Evolutionary conservation across 2,797 vertebrate genomes (phyloP).

Genomic region (Periophthalmus magnuspinnatus): DNA sequence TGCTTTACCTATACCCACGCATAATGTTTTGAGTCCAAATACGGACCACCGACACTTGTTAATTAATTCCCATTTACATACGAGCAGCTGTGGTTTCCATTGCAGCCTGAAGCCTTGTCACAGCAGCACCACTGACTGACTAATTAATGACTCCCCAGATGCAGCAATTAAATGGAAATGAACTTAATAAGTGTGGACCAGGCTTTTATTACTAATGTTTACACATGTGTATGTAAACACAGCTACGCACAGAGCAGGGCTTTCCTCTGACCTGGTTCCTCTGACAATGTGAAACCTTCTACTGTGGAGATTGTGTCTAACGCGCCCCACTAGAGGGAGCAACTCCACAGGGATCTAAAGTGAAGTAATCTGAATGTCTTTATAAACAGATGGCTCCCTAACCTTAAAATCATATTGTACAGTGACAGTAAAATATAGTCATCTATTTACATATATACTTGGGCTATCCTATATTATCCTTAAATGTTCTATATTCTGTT

Average conservation of each 20-base stretch:
- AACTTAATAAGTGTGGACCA: constrained; percentile 62
- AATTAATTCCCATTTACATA: constrained; percentile 82
- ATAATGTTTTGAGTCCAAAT: constrained; percentile 81
- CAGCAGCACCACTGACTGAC: constrained; percentile 64
- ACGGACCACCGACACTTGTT: constrained; percentile 64
- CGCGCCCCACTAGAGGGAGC: constrained; percentile 71
- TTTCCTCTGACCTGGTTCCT: not conserved
- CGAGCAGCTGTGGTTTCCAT: constrained; percentile 69
- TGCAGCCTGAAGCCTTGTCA: constrained; percentile 63
- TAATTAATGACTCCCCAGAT: constrained; percentile 79
- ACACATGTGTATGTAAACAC: constrained; percentile 52
- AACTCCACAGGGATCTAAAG: constrained; percentile 58
- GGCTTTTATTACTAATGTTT: constrained; percentile 67
- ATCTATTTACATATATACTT: not conserved
- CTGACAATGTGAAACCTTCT: not conserved
- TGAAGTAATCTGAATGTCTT: constrained; percentile 5
- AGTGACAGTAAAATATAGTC: not conserved
- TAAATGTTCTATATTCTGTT: not conserved
- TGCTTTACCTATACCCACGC: constrained; percentile 53
- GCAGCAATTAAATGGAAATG: constrained; percentile 73
- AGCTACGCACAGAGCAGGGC: not conserved
- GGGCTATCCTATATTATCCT: not conserved
- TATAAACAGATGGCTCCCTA: not conserved
- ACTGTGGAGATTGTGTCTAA: constrained; percentile 19
- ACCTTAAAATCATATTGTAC: not conserved